Conservation (phyloP, 2,888 invertebrate species). For the Mythimna impura region DNA sequence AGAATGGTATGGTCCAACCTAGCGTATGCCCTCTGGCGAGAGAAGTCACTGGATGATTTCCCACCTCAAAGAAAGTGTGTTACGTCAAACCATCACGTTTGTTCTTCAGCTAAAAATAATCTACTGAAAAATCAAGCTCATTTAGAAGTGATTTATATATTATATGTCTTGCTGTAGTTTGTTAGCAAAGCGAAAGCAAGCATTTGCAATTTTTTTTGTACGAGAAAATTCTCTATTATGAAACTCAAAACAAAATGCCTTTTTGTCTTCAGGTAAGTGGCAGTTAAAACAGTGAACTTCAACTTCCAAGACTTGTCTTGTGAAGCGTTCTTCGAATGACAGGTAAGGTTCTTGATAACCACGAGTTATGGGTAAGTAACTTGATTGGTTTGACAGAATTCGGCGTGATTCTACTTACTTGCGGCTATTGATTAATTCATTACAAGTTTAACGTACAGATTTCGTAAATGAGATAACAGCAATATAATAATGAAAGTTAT, state of each 20-base stretch:
- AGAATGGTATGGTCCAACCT: too few species aligned
- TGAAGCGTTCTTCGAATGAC: not conserved
- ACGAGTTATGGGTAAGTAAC: not conserved
- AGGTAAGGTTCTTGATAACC: not conserved
- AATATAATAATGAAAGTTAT: not conserved
- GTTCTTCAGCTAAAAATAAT: not conserved
- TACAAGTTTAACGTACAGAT: not conserved
- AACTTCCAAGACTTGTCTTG: not conserved
- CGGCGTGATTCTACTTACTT: too few species aligned
- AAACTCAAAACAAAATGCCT: not conserved
- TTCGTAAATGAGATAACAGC: not conserved
- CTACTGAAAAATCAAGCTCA: not conserved
- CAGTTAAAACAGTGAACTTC: not conserved
- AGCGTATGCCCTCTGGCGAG: too few species aligned
- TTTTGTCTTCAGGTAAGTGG: conserved; percentile 31
- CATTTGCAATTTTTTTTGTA: conserved; percentile 1
- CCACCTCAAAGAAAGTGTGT: too few species aligned
- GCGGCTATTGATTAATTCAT: not conserved
- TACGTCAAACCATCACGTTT: too few species aligned
- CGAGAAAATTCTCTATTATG: not conserved
- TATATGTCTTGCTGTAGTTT: not conserved
- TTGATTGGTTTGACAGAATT: not conserved
- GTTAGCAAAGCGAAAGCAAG: not conserved
- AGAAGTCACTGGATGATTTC: too few species aligned
- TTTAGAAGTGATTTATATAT: too few species aligned